These are phyloP conservation scores for Pangasius larnaudii DNA, from an alignment of 2,797 vertebrate genomes.

Conservation along the genomic window DNA sequence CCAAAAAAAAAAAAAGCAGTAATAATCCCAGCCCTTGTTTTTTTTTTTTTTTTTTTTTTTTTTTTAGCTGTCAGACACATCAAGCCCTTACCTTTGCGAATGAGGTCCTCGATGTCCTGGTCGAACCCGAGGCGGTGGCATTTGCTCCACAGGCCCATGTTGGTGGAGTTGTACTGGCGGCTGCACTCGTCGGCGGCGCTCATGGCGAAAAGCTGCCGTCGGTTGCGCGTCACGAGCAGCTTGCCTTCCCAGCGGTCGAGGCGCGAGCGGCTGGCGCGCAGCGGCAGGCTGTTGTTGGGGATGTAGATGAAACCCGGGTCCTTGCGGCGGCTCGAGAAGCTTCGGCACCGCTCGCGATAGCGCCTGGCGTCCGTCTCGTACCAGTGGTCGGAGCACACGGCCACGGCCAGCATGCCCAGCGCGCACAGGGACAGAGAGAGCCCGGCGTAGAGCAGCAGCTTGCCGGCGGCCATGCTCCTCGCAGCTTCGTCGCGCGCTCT, in stretches of 20 bases:
- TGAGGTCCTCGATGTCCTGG: constrained; percentile 88
- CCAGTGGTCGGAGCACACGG: constrained; percentile 98
- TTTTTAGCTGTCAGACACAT: not conserved
- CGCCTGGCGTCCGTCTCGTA: constrained; percentile 97
- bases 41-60: too few relatives aligned
- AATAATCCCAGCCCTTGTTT: not conserved
- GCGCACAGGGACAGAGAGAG: constrained; percentile 95
- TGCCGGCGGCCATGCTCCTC: constrained; percentile 90
- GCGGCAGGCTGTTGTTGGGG: constrained; percentile 97
- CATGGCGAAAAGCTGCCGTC: constrained; percentile 96
- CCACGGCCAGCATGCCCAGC: constrained; percentile 97
- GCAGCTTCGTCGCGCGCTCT: constrained; percentile 76
- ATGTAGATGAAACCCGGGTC: constrained; percentile 99
- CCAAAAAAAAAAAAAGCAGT: not conserved
- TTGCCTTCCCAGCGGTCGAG: constrained; percentile 89
- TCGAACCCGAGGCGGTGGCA: constrained; percentile 93
- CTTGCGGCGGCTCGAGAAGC: constrained; percentile 91
- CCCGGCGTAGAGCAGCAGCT: constrained; percentile 95
- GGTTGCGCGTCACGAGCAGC: constrained; percentile 88
- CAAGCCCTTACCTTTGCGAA: constrained; percentile 88
- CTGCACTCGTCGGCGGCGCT: constrained; percentile 94
- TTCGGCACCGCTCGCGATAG: constrained; percentile 95
- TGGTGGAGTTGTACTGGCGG: constrained; percentile 96
- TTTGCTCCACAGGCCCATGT: constrained; percentile 97
- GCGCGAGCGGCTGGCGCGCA: constrained; percentile 88